Base-by-base conservation (phyloP, 92 coral and sea anemone genomes). In the Palythoa grandiflora region DNA sequence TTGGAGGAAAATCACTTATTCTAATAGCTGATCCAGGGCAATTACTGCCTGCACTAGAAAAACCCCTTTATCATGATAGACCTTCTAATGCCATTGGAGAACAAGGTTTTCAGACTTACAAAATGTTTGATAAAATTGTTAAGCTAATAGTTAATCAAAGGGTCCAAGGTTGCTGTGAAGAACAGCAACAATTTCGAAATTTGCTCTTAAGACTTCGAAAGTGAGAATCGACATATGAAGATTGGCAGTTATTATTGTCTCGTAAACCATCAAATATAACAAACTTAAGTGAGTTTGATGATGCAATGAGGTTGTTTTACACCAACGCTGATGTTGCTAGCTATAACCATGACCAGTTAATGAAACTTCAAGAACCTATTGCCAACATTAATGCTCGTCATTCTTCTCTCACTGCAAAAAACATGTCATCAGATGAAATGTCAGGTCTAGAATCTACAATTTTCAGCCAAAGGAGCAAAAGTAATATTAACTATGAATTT, bases 51-150 rank as follows among this genome's bases (percentile, higher is more conserved):
- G 87, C 78, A 44, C 47, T 35, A 51, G 90, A 78, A 65, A 65
- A 87, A 77, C 91, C 91, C 3, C 63, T 89, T 4, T 89, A 89
- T 78, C 90, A 89, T 68, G 71, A 21, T 65, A 89, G 78, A 86
- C 92, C 83, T 19, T 76, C 89, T 14, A 89, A 61, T 72, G 60
- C 50, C 37, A 16, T 77, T 75, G 92, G 85, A 47, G 90, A 86
- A 60, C 90, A 87, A 68, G 93, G 93, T 5, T 76, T 10, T 70
- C 61, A 50, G 16, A 72, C 78, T 8, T 87, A 74, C 74, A 63
- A n/a, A 57, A 88, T 87, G 85, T 87, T 75, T 47, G 79, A 75
- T 4, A 75, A 75, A 50, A 38, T 75, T 50, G 79, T 73, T 44
- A 39, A 73, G n/a, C 60, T 75, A 2, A 75, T 38, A 44, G 38